Percentiles rank a stretch among this genome's conserved stretches.
These are phyloP conservation scores for Octonoba sinensis DNA, from an alignment of 2,888 invertebrate species.

Conservation along the genomic window DNA sequence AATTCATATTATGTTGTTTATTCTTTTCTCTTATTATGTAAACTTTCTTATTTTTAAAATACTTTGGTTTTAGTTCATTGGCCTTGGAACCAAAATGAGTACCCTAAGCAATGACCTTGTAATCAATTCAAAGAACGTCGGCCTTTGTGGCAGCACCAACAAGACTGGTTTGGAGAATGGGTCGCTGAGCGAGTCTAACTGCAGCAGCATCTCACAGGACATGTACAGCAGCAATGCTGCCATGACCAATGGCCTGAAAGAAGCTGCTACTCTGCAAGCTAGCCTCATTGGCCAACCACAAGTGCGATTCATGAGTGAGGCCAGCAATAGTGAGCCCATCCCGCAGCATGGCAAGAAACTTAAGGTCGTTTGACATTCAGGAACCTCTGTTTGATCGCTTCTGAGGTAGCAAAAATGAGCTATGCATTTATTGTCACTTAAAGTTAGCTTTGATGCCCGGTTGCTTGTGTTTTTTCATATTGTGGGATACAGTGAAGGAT, in stretches of 20 bases:
- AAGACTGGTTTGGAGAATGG: conserved; percentile 49
- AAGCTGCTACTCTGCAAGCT: conserved; percentile 53
- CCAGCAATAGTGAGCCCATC: conserved; percentile 42
- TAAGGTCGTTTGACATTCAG: conserved; percentile 41
- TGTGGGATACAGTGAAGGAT: too few relatives aligned
- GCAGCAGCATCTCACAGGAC: conserved; percentile 47
- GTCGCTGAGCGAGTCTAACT: conserved; percentile 38
- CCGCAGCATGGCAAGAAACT: conserved; percentile 46
- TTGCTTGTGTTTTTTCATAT: not conserved
- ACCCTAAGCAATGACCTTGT: conserved; percentile 36
- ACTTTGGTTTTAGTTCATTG: conserved; percentile 44
- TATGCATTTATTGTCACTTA: conserved; percentile 51
- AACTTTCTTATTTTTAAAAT: not conserved
- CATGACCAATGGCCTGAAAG: conserved; percentile 61
- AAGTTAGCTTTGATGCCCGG: not conserved
- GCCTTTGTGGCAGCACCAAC: conserved; percentile 4
- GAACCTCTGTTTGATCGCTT: conserved; percentile 6
- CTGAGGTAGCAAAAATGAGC: conserved; percentile 37
- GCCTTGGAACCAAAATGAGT: conserved; percentile 46
- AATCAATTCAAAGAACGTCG: conserved; percentile 33
- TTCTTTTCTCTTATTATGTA: not conserved
- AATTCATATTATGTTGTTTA: not conserved
- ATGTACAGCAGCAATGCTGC: conserved; percentile 52
- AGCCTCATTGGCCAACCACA: conserved; percentile 64
- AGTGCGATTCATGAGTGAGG: conserved; percentile 57